Base-by-base conservation (phyloP, 2,797 vertebrate genomes). In the Eulemur albifrons region DNA sequence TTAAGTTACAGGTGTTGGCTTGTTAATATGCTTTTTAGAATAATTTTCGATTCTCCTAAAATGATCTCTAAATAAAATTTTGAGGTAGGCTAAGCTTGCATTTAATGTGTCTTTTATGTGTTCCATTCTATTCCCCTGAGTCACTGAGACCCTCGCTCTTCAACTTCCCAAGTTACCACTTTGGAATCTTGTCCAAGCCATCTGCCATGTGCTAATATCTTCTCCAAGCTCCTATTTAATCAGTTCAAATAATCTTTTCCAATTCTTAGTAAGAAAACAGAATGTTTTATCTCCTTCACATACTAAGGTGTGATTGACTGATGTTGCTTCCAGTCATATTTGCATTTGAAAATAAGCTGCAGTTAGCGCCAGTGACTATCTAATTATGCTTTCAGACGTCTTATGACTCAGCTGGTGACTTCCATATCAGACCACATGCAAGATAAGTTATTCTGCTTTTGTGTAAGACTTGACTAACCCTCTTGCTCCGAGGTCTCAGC, bases 271-370 rank as follows among this genome's bases (percentile, higher is more conserved):
- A 80, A 80, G 67, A 92, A 76, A 94, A 13, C n/a, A 38, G 2
- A 70, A 73, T 69, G 21, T 27, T 70, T 87, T 17, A n/a, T 92
- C 13, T 92, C 65, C 40, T 97, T 85, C 35, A 38, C 8, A 10
- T 63, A 65, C 11, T 90, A 70, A 94, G 84, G 17, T 87, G 15
- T 69, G 21, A 90, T 38, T 72, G 43, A 77, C 50, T 82, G 45
- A 38, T 88, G 20, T 7, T 94, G 50, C 83, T 94, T 83, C 35
- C 73, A 82, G 54, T 32, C 45, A 63, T 75, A 61, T 17, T 87
- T 63, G 25, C 52, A 17, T 92, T 85, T 83, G 61, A 65, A 95
- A 76, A 93, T 90, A 96, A 89, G 61, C 65, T 88, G 48, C 11
- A 90, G 0, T 73, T 65, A 69, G 57, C 6, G 7, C 72, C n/a